Conservation (phyloP, 2,888 invertebrate genomes). For the Prenolepis imparis region DNA sequence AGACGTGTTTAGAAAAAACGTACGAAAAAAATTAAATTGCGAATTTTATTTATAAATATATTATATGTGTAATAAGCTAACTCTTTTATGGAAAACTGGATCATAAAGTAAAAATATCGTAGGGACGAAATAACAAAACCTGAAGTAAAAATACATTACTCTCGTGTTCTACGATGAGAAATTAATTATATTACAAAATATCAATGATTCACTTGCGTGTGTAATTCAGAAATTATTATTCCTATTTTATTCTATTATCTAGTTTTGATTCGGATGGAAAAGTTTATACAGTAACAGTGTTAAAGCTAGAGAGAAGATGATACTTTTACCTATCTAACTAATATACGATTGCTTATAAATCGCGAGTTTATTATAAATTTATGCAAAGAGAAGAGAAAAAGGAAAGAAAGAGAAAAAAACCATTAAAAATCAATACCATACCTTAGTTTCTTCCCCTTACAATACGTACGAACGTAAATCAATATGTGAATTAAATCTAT, state of each 20-base stretch:
- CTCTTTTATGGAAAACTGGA: neutral
- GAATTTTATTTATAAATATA: neutral
- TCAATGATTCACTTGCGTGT: neutral
- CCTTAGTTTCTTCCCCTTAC: neutral
- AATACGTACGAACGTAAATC: constrained; percentile 24
- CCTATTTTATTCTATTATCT: neutral
- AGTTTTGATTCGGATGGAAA: neutral
- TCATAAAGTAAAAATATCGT: neutral
- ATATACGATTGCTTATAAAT: neutral
- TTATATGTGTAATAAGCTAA: neutral
- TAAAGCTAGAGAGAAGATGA: neutral
- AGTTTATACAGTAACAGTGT: neutral
- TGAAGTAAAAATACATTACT: neutral
- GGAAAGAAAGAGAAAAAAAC: neutral
- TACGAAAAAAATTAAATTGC: neutral
- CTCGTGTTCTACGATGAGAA: neutral
- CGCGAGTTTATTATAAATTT: constrained; percentile 11
- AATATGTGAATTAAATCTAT: neutral
- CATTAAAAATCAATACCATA: constrained; percentile 17
- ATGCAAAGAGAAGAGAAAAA: neutral
- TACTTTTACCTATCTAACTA: neutral
- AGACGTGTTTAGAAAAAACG: neutral
- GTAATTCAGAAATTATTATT: neutral
- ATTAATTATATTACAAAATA: neutral
- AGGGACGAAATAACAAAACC: neutral